Evolutionary conservation across 2,113 vertebrate species (phyloP), one percentile per base, ranked within the genome.

Genomic region (Telmatochromis sp.): DNA sequence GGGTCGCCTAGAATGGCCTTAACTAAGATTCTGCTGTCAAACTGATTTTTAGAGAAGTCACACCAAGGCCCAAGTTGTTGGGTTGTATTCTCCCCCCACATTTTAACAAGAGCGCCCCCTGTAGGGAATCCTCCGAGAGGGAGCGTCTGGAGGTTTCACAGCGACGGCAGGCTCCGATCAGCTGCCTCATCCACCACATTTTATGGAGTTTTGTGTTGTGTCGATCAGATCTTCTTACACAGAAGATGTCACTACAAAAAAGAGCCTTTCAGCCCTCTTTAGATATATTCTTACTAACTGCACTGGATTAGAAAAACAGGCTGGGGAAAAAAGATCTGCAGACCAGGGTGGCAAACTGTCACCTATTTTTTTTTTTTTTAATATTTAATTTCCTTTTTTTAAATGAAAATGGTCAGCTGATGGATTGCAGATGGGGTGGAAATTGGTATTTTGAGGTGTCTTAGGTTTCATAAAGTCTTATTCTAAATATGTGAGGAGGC

Each of bases 101-200:
- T 83, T 79, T 28, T 42, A 78, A 73, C 51, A 89, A 85, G 33
- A 88, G 93, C 93, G 93, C 93, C 94, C 91, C 82, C 82, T 81
- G 60, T 28, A 23, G 85, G 42, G 42, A 86, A 33, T 28, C 68
- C 33, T 81, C 86, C 83, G 89, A 88, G 92, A 89, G 57, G 9
- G 40, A 33, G 58, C 10, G 68, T 88, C 83, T 92, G 88, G 84
- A 90, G 65, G 33, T 88, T 31, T 19, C 71, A 45, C 58, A 54
- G 60, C 79, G 54, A 63, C 3, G 26, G 9, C 21, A 47, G 28
- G 10, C 47, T 37, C 23, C 21, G 11, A 63, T 17, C 79, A 58
- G 80, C 21, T 23, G 35, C 17, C 13, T 40, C 21, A 58, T 28
- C 17, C 28, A 60, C 73, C 42, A 78, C 45, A 31, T 50, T 68